Percentiles rank a stretch among this genome's conserved stretches.
Conservation (phyloP, 2,113 vertebrate genomes). For the Vombatus ursinus region DNA sequence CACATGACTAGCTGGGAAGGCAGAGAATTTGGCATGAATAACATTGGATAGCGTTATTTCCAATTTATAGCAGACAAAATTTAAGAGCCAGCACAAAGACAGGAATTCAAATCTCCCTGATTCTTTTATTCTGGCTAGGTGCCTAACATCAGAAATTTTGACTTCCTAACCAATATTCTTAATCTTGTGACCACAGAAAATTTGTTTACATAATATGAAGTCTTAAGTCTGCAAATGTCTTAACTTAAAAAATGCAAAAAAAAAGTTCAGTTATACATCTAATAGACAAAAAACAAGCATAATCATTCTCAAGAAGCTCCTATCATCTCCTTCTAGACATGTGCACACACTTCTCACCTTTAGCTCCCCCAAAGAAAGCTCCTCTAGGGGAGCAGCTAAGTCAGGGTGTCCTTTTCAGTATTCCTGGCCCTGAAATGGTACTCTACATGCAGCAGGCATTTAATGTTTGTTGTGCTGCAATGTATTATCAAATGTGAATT, state of each 20-base stretch:
- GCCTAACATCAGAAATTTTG: constrained; percentile 24
- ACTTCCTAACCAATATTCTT: constrained; percentile 27
- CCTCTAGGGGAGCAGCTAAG: neutral
- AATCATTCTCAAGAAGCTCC: neutral
- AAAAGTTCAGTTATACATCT: neutral
- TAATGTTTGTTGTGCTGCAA: neutral
- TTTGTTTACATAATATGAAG: neutral
- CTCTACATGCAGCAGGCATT: neutral
- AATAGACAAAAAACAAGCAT: neutral
- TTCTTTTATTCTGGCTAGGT: neutral
- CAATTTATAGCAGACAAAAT: constrained; percentile 39
- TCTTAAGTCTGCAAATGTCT: constrained; percentile 8
- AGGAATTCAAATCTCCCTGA: constrained; percentile 11
- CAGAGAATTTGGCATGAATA: neutral
- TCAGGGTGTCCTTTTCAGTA: neutral
- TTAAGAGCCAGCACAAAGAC: neutral
- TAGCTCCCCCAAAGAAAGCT: neutral
- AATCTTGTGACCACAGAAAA: neutral
- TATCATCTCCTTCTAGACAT: neutral
- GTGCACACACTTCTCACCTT: neutral
- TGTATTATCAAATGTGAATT: neutral
- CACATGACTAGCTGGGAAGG: neutral
- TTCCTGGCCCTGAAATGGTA: neutral
- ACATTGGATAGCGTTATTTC: constrained; percentile 2
- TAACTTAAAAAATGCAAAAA: constrained; percentile 39